Conservation (phyloP, 2,888 invertebrate species). For the Lordiphosa fenestrarum region DNA sequence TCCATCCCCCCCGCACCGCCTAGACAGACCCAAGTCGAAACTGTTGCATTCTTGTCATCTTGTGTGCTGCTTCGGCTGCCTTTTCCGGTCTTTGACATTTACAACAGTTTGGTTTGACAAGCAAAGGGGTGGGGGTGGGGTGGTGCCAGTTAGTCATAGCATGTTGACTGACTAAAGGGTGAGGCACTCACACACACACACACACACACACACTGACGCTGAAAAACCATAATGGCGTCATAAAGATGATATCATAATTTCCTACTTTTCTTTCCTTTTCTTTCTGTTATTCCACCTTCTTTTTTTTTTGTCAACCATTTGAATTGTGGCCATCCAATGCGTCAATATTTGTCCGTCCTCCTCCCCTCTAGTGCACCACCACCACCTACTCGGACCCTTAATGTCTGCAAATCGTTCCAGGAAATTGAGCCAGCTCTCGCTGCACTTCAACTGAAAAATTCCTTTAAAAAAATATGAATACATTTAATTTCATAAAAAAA, state of each 20-base stretch:
- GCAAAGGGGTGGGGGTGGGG: conserved; percentile 6
- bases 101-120: conserved; percentile 58
- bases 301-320: conserved; percentile 52
- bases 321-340: conserved; percentile 34
- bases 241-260: conserved; percentile 69
- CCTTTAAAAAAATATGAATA: conserved; percentile 57
- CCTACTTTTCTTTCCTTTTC: conserved; percentile 61
- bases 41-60: conserved; percentile 58
- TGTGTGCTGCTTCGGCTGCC: conserved; percentile 3
- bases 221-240: conserved; percentile 66
- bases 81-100: conserved; percentile 70
- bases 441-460: conserved; percentile 55
- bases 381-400: conserved; percentile 13
- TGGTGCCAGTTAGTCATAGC: conserved; percentile 53
- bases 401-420: conserved; percentile 60
- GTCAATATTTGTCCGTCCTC: conserved; percentile 59
- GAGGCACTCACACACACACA: conserved; percentile 16
- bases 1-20: neutral
- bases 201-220: conserved; percentile 6
- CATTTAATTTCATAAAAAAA: conserved; percentile 48
- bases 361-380: neutral
- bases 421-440: conserved; percentile 61
- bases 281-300: conserved; percentile 21
- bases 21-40: conserved; percentile 41
- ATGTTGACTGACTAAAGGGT: conserved; percentile 38